Conservation (phyloP, 2,113 vertebrate species). For the Salvelinus sp. region DNA sequence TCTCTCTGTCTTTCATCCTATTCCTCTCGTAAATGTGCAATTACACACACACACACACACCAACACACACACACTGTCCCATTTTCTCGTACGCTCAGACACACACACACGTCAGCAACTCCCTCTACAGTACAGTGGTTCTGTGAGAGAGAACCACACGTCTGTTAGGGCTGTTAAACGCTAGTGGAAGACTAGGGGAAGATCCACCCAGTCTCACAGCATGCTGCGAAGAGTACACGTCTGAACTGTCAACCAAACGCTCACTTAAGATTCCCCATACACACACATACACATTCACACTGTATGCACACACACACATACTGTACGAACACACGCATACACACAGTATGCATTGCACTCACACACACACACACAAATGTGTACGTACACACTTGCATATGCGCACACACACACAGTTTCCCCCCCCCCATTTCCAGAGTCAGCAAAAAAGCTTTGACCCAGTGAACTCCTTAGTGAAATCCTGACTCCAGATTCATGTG, state of each 20-base stretch:
- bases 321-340: too few relatives aligned
- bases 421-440: neutral
- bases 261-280: neutral
- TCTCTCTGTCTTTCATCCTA: neutral
- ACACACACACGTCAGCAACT: neutral
- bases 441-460: neutral
- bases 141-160: neutral
- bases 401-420: too few relatives aligned
- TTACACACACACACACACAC: neutral
- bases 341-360: too few relatives aligned
- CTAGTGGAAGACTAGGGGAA: neutral
- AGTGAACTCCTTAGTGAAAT: neutral
- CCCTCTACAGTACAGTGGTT: neutral
- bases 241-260: constrained; percentile 7
- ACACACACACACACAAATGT: too few relatives aligned
- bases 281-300: too few relatives aligned
- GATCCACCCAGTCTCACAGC: neutral
- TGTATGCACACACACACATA: too few relatives aligned
- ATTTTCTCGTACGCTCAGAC: neutral
- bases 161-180: neutral
- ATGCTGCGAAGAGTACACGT: neutral
- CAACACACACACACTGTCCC: neutral
- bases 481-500: neutral
- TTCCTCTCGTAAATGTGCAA: neutral
- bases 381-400: too few relatives aligned